Base-by-base conservation (phyloP, 2,888 invertebrate genomes). In the Agrilus cyanescens region DNA sequence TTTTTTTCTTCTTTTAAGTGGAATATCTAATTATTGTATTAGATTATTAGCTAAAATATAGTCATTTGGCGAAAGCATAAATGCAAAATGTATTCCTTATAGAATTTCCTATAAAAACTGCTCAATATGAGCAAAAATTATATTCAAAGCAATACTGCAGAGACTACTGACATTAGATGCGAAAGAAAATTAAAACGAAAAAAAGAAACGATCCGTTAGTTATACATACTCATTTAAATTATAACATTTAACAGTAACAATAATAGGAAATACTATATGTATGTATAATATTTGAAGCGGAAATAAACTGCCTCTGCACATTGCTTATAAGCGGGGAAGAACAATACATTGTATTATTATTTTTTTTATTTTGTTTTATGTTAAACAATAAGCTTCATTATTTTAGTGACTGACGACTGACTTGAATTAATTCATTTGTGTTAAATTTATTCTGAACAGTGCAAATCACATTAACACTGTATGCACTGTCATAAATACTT, bases 291-390 rank as follows among this genome's bases (percentile, higher is more conserved):
- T 33, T 32, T 38, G 33, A 30, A 38, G 25, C 35, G 12, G 8
- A n/a, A 25, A 29, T 36, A 18, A 35, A 39, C 15, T 38, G 52
- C 55, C 60, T 60, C 58, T 57, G 58, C 53, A 57, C 51, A 53
- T 54, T 53, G 54, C 57, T 57, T 50, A 50, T 43, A 51, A 46
- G 50, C 53, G 58, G 54, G 61, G 60, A 62, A 62, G 61, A 62
- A 61, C 62, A 59, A 58, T 60, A 58, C 58, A 60, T 57, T 57
- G 57, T 60, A 57, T 59, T 55, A 25, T 25, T 25, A 10, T 20
- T 20, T 20, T 25, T 25, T n/a, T n/a, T n/a, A n/a, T n/a, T n/a
- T 25, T 4, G 10, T 25, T 25, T 25, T 25, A 25, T 10, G 25
- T 25, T 25, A 25, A 25, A 25, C 25, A 25, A 25, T 25, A 25